Base-by-base conservation (phyloP, 2,888 invertebrate genomes). In the Helleia helle region DNA sequence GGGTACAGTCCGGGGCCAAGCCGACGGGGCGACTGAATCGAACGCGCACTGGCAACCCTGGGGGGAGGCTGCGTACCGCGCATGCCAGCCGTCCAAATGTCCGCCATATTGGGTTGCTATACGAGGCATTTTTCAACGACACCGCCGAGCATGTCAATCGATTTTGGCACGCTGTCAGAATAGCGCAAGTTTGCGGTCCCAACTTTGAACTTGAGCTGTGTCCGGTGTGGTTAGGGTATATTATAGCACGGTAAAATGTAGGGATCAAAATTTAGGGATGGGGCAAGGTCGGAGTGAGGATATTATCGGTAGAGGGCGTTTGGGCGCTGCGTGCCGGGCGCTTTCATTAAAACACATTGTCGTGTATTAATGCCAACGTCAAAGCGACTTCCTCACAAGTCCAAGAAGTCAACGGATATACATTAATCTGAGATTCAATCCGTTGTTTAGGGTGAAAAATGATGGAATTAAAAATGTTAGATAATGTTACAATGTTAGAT, bases 21-120 rank as follows among this genome's bases (percentile, higher is more conserved):
- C 77, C 80, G 72, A 71, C 72, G 67, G 71, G 71, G 74, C 79
- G 77, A 83, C 83, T 83, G 83, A 77, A 83, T 83, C 83, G 83
- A 84, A 73, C 76, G 71, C n/a, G n/a, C n/a, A n/a, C n/a, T n/a
- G n/a, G n/a, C 66, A 65, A 70, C 74, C 76, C 74, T 65, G 62
- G 81, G 83, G n/a, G 83, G 80, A 84, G 81, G 77, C 80, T 83
- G 83, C 75, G 77, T 80, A 68, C 68, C 64, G 72, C 71, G 71
- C 69, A 61, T 49, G 46, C 25, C 51, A 13, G 12, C 31, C 54
- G 36, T 44, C 42, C 57, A 18, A 70, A 52, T 53, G 44, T 53
- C 49, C 42, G 61, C 65, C 56, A 54, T 52, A 51, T 38, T 27
- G 12, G 30, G 22, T 36, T 29, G 25, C 11, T 50, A 52, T 70